These are phyloP conservation scores for Xenentodon cancila DNA, from an alignment of 2,797 vertebrate species.

Conservation along the genomic window DNA sequence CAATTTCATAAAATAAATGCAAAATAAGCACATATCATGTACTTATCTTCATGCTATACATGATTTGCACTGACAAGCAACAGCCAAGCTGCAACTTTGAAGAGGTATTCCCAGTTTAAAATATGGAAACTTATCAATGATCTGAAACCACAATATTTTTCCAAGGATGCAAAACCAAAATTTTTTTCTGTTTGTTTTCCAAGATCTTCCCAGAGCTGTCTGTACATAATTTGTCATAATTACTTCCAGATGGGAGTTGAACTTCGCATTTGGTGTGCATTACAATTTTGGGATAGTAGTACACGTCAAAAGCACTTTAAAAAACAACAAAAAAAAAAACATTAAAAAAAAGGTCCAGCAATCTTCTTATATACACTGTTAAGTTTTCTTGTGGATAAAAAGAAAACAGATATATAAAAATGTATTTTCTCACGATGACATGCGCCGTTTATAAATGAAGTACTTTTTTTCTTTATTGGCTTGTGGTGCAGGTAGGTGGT, in stretches of 20 bases:
- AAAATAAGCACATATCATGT: background rate
- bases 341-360: too few relatives aligned
- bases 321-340: too few relatives aligned
- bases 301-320: too few relatives aligned
- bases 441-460: too few relatives aligned
- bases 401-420: too few relatives aligned
- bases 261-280: slow-evolving; percentile 15
- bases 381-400: too few relatives aligned
- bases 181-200: slow-evolving; percentile 2
- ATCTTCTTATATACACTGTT: too few relatives aligned
- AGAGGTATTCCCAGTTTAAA: slow-evolving; percentile 13
- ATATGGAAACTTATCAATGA: slow-evolving; percentile 30
- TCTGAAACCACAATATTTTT: slow-evolving; percentile 43
- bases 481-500: too few relatives aligned
- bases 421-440: too few relatives aligned
- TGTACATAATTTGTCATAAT: slow-evolving; percentile 42
- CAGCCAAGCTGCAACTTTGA: slow-evolving; percentile 9
- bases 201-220: slow-evolving; percentile 20
- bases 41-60: background rate
- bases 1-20: background rate
- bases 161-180: slow-evolving; percentile 19
- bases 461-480: too few relatives aligned
- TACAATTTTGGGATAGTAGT: too few relatives aligned
- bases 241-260: slow-evolving; percentile 31
- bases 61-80: slow-evolving; percentile 12